phyloP scores from a whole-genome alignment of 1,140 invertebrate genomes.

The Leptinotarsa lineolata region DNA sequence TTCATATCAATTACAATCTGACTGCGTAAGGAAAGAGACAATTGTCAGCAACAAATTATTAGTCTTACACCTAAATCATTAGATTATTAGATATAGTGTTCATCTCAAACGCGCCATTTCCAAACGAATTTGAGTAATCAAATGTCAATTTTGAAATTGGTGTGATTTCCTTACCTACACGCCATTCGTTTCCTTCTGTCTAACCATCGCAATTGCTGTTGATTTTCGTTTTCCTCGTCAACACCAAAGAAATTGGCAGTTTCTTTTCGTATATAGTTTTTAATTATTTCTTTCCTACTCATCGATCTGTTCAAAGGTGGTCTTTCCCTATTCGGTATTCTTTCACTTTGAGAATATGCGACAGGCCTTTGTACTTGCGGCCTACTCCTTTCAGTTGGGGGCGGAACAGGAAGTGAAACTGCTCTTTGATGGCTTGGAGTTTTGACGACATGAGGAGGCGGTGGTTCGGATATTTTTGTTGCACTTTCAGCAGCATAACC shows the following conservation, averaged over 20 bases:
- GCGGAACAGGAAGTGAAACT: slow-evolving; percentile 55
- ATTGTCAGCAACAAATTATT: no score
- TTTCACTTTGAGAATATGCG: slow-evolving; percentile 52
- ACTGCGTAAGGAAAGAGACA: no score
- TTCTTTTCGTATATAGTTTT: slow-evolving; percentile 73
- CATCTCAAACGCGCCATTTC: no score
- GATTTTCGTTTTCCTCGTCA: slow-evolving; percentile 71
- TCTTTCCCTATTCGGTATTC: slow-evolving; percentile 50
- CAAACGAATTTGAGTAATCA: no score
- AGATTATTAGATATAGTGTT: no score
- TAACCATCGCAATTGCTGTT: slow-evolving; percentile 73
- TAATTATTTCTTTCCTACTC: slow-evolving; percentile 57
- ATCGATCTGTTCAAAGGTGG: slow-evolving; percentile 51
- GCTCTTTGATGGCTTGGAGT: slow-evolving; percentile 42
- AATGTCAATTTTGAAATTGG: no score
- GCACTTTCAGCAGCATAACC: slow-evolving; percentile 12
- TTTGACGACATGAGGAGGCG: slow-evolving; percentile 34
- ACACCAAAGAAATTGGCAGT: slow-evolving; percentile 81
- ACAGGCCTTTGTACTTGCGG: slow-evolving; percentile 47
- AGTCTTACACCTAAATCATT: no score
- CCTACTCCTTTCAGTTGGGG: slow-evolving; percentile 51
- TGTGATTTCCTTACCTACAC: slow-evolving; percentile 60
- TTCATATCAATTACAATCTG: no score
- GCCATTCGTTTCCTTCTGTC: slow-evolving; percentile 75
- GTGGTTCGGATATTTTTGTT: slow-evolving; percentile 15